A percentile compares a stretch with the other conserved stretches of the same genome.
phyloP scores from a whole-genome alignment of 1,140 invertebrate species.

The Yoshiicerus persimilis region DNA sequence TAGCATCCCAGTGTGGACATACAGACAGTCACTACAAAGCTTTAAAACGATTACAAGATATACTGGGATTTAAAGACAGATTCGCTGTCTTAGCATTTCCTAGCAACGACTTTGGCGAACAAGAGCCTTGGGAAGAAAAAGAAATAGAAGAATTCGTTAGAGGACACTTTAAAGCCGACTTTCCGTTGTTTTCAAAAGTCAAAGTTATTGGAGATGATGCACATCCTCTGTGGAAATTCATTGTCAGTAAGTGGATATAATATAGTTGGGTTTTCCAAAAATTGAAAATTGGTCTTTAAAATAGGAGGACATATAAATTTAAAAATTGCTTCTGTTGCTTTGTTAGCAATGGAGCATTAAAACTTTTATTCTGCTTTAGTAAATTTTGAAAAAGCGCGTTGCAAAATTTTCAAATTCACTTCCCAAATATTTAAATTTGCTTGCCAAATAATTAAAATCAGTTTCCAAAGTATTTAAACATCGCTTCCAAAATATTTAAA shows the following conservation, averaged over 20 bases:
- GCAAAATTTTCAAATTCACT: too few species aligned
- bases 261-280: neutral
- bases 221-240: constrained; percentile 59
- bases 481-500: too few species aligned
- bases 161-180: constrained; percentile 55
- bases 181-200: constrained; percentile 60
- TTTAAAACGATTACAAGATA: constrained; percentile 58
- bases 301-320: too few species aligned
- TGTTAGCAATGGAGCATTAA: too few species aligned
- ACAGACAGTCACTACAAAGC: constrained; percentile 60
- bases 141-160: constrained; percentile 56
- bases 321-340: too few species aligned
- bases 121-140: constrained; percentile 56
- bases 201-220: constrained; percentile 62
- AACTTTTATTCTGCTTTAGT: too few species aligned
- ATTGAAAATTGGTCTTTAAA: too few species aligned
- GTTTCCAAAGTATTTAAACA: too few species aligned
- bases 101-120: constrained; percentile 64
- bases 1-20: constrained; percentile 63
- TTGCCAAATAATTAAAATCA: too few species aligned
- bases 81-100: constrained; percentile 58
- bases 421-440: too few species aligned
- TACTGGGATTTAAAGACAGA: constrained; percentile 49
- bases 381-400: too few species aligned
- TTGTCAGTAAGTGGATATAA: constrained; percentile 53